Evolutionary conservation across 1,140 invertebrate genomes (phyloP).

Genomic region (Contarinia nasturtii): DNA sequence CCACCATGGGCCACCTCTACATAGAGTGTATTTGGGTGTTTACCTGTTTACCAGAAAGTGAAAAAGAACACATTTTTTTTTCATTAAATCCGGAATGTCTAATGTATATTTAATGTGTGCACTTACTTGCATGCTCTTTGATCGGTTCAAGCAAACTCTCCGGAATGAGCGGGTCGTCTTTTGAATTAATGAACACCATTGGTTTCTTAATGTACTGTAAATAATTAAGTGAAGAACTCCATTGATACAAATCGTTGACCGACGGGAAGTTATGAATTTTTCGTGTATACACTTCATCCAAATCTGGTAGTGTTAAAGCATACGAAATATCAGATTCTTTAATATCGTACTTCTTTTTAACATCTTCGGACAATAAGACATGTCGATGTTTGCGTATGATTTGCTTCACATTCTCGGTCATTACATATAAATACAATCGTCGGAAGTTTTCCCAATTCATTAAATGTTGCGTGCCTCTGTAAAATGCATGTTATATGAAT

Average conservation of each 20-base stretch:
- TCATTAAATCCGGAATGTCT: constrained; percentile 3
- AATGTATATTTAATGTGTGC: constrained; percentile 1
- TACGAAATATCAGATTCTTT: constrained; percentile 64
- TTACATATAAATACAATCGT: constrained; percentile 74
- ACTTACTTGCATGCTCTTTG: constrained; percentile 54
- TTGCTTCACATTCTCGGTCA: constrained; percentile 78
- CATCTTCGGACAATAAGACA: constrained; percentile 52
- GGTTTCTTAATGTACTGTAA: constrained; percentile 56
- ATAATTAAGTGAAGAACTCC: constrained; percentile 62
- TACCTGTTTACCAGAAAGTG: constrained; percentile 34
- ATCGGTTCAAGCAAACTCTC: constrained; percentile 48
- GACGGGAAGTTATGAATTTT: constrained; percentile 56
- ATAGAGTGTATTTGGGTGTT: constrained; percentile 46
- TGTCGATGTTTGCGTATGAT: constrained; percentile 63
- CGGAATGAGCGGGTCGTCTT: constrained; percentile 77
- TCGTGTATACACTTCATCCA: constrained; percentile 76
- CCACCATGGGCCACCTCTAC: constrained; percentile 53
- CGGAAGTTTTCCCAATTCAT: constrained; percentile 75
- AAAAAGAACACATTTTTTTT: background rate
- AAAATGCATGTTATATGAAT: constrained; percentile 5
- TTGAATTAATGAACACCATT: constrained; percentile 74
- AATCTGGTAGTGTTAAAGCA: constrained; percentile 63
- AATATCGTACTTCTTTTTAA: constrained; percentile 43
- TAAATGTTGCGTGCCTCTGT: constrained; percentile 55
- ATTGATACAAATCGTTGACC: constrained; percentile 59